phyloP scores from a whole-genome alignment of 37 sponge, comb jelly and placozoan genomes.

The Ianthella basta region DNA sequence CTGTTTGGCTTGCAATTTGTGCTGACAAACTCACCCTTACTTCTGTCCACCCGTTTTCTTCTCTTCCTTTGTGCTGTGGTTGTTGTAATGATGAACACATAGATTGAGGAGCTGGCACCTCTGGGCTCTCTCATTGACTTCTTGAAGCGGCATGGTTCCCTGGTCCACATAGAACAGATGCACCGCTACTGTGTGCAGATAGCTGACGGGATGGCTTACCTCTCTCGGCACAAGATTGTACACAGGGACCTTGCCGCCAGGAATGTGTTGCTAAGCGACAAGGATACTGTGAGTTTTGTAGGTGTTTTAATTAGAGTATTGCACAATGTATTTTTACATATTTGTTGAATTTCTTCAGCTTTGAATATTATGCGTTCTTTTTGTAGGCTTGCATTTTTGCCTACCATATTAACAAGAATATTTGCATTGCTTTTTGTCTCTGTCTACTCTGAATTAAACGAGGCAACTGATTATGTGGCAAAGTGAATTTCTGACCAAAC shows the following conservation, averaged over 20 bases:
- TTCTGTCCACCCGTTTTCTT: too few relatives aligned
- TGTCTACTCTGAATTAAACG: too few relatives aligned
- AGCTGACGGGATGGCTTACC: conserved; percentile 72
- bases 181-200: conserved; percentile 62
- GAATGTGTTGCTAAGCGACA: conserved; percentile 6
- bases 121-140: conserved; percentile 48
- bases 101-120: conserved; percentile 75
- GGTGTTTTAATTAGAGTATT: too few relatives aligned
- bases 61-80: too few relatives aligned
- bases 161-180: conserved; percentile 29
- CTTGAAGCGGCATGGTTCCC: conserved; percentile 18
- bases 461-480: too few relatives aligned
- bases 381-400: too few relatives aligned
- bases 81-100: background rate
- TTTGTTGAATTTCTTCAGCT: too few relatives aligned
- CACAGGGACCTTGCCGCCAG: conserved; percentile 37
- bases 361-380: too few relatives aligned
- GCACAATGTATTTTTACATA: too few relatives aligned
- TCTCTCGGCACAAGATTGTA: background rate
- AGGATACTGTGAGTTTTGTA: conserved; percentile 12
- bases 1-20: background rate
- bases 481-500: too few relatives aligned
- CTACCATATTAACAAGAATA: too few relatives aligned
- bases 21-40: background rate
- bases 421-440: too few relatives aligned